Conservation (phyloP, 2,113 vertebrate species). For the Crotalus helleri region DNA sequence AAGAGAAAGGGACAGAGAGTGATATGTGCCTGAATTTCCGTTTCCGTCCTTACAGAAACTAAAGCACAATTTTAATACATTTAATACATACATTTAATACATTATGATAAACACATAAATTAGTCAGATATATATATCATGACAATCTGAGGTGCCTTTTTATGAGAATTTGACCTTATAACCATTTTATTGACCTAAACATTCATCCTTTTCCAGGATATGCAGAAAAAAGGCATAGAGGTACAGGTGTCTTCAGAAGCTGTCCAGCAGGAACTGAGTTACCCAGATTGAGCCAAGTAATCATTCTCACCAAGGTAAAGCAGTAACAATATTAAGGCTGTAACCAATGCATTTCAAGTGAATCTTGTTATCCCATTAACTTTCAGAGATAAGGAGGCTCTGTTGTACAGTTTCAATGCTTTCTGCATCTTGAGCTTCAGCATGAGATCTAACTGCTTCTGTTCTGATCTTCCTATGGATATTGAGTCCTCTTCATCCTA, state of each 20-base stretch:
- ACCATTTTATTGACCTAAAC: neutral
- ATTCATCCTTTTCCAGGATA: neutral
- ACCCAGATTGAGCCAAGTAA: neutral
- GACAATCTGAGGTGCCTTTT: neutral
- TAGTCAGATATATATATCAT: neutral
- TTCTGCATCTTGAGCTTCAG: neutral
- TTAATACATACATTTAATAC: rapidly evolving
- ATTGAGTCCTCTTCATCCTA: neutral
- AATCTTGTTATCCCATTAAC: neutral
- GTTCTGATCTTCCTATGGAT: neutral
- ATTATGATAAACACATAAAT: rapidly evolving
- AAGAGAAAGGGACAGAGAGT: neutral
- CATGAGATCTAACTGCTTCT: neutral
- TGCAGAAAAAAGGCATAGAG: neutral
- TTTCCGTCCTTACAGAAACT: neutral
- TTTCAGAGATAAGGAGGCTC: neutral
- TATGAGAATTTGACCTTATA: neutral
- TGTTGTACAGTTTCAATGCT: neutral
- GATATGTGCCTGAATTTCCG: neutral
- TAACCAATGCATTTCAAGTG: neutral
- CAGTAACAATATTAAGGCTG: neutral
- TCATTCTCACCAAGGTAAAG: neutral
- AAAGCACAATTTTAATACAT: neutral
- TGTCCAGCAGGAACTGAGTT: neutral
- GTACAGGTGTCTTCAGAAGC: neutral